These are phyloP conservation scores for Unio delphinus DNA, from an alignment of 2,888 invertebrate species.

Conservation along the genomic window DNA sequence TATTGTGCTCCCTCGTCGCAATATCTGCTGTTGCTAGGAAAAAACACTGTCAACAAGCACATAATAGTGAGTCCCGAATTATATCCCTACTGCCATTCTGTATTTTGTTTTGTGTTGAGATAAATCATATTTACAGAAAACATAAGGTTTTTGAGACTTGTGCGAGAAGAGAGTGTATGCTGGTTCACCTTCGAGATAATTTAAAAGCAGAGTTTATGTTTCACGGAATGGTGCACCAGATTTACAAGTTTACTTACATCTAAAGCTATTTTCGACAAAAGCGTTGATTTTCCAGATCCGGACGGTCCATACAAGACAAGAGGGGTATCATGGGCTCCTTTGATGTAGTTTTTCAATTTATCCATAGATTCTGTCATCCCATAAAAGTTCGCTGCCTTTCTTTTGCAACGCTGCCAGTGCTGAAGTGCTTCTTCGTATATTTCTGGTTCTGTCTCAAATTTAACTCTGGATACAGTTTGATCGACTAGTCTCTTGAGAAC, in stretches of 20 bases:
- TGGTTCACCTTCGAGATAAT: no score
- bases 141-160: no score
- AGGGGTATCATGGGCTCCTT: constrained; percentile 42
- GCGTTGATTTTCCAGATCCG: constrained; percentile 62
- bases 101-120: no score
- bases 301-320: constrained; percentile 59
- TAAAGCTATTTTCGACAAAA: constrained; percentile 56
- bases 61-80: no score
- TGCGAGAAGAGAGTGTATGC: no score
- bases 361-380: constrained; percentile 43
- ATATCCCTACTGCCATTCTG: no score
- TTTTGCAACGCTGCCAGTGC: constrained; percentile 49
- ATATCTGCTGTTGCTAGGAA: no score
- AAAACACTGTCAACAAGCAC: no score
- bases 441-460: constrained; percentile 37
- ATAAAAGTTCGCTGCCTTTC: constrained; percentile 37
- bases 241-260: constrained; percentile 42
- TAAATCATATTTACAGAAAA: no score
- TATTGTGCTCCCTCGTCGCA: no score
- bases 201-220: no score
- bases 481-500: constrained; percentile 48
- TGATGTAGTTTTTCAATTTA: constrained; percentile 48
- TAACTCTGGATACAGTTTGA: constrained; percentile 29
- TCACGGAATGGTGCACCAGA: no score
- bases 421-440: constrained; percentile 46